Conservation (phyloP, 2,797 vertebrate species). For the Spondyliosoma cantharus region DNA sequence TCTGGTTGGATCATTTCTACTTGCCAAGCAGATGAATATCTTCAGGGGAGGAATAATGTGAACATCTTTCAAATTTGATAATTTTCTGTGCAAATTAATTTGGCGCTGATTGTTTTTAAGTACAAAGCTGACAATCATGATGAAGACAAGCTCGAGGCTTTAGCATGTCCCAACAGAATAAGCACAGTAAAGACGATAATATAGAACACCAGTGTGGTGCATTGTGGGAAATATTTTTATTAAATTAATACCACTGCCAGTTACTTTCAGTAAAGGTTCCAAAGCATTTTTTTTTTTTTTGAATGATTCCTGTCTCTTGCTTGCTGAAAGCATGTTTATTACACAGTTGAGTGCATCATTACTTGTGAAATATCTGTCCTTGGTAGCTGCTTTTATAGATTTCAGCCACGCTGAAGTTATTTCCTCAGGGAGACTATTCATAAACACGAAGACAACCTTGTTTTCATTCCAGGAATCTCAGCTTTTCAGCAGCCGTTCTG, state of each 20-base stretch:
- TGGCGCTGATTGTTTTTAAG: neutral
- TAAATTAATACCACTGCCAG: neutral
- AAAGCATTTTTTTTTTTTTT: neutral
- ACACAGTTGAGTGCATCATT: conserved; percentile 37
- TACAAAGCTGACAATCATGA: neutral
- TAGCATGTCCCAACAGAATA: neutral
- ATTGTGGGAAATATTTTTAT: conserved; percentile 1
- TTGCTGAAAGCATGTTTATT: conserved; percentile 43
- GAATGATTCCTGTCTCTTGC: neutral
- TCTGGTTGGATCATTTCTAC: neutral
- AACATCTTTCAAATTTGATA: neutral
- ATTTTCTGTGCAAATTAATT: neutral
- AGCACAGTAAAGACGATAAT: neutral
- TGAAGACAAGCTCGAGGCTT: neutral
- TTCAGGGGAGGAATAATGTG: conserved; percentile 20
- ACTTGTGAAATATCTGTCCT: conserved; percentile 46
- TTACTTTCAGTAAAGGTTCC: neutral
- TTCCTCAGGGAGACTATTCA: conserved; percentile 34
- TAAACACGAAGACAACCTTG: neutral
- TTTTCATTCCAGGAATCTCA: neutral
- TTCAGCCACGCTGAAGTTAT: conserved; percentile 34
- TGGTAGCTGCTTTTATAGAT: conserved; percentile 43
- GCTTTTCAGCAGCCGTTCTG: neutral
- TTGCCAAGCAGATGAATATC: conserved; percentile 1
- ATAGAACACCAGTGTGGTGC: neutral